phyloP scores from a whole-genome alignment of 2,113 vertebrate genomes.

The Lynx canadensis region DNA sequence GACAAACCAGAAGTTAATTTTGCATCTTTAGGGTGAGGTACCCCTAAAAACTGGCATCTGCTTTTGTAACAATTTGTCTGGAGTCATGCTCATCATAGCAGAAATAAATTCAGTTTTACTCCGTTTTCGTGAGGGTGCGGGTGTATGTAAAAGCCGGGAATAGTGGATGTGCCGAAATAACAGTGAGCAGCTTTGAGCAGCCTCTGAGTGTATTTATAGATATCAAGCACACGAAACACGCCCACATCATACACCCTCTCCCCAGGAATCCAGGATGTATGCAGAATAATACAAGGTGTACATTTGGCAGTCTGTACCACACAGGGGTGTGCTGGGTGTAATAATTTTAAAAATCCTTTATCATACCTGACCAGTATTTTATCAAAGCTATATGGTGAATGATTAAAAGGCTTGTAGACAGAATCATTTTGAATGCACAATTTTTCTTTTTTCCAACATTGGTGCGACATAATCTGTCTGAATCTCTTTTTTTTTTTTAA shows the following conservation, averaged over 20 bases:
- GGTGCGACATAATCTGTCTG: not conserved
- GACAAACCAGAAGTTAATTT: not conserved
- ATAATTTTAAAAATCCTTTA: not conserved
- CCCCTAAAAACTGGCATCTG: not conserved
- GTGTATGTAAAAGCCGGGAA: constrained; percentile 59
- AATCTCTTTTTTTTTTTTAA: not conserved
- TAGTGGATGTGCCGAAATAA: constrained; percentile 67
- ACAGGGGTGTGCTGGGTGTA: not conserved
- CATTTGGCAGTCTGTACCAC: constrained; percentile 45
- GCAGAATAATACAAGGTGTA: constrained; percentile 61
- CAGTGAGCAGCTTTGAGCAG: constrained; percentile 72
- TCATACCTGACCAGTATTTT: not conserved
- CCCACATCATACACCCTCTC: constrained; percentile 77
- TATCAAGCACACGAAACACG: constrained; percentile 77
- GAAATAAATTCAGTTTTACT: constrained; percentile 51
- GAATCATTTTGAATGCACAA: constrained; percentile 8
- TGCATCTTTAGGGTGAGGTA: not conserved
- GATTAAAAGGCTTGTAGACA: not conserved
- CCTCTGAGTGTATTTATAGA: constrained; percentile 79
- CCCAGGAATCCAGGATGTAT: constrained; percentile 71
- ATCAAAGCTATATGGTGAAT: not conserved
- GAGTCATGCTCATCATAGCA: not conserved
- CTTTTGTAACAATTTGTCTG: not conserved
- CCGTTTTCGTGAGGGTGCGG: constrained; percentile 39
- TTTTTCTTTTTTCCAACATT: not conserved